Conservation (phyloP, 2,797 vertebrate genomes). For the Remorina albescens region DNA sequence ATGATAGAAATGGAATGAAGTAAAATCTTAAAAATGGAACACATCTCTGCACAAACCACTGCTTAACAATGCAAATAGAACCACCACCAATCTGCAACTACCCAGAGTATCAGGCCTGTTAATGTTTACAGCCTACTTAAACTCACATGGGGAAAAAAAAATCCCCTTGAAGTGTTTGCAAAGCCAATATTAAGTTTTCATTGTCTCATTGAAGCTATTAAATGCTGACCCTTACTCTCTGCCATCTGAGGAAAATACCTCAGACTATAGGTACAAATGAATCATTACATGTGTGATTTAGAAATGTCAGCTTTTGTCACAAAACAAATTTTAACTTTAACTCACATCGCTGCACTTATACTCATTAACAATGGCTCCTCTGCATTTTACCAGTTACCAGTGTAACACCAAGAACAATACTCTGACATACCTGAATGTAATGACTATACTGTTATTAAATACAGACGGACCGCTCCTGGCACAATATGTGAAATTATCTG, state of each 20-base stretch:
- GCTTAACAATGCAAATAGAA: conserved; percentile 32
- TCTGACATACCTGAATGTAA: conserved; percentile 7
- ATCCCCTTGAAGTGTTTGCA: conserved; percentile 4
- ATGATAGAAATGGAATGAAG: neutral
- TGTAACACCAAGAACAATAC: conserved; percentile 5
- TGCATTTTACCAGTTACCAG: no score
- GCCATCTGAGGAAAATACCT: neutral
- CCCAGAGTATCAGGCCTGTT: conserved; percentile 10
- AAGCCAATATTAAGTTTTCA: neutral
- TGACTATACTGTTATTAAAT: conserved; percentile 1
- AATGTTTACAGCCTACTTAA: neutral
- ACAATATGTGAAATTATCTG: neutral
- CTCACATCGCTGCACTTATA: neutral
- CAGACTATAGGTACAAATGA: neutral
- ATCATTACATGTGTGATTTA: neutral
- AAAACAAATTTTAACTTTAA: neutral
- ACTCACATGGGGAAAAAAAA: conserved; percentile 12
- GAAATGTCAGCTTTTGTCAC: neutral
- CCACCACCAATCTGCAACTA: neutral
- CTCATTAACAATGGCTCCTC: neutral
- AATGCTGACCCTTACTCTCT: neutral
- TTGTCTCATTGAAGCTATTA: no score
- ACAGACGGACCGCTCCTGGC: neutral
- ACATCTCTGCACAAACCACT: neutral
- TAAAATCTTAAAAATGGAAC: no score